Base-by-base conservation (phyloP, 1,140 invertebrate species). In the Ruditapes philippinarum region DNA sequence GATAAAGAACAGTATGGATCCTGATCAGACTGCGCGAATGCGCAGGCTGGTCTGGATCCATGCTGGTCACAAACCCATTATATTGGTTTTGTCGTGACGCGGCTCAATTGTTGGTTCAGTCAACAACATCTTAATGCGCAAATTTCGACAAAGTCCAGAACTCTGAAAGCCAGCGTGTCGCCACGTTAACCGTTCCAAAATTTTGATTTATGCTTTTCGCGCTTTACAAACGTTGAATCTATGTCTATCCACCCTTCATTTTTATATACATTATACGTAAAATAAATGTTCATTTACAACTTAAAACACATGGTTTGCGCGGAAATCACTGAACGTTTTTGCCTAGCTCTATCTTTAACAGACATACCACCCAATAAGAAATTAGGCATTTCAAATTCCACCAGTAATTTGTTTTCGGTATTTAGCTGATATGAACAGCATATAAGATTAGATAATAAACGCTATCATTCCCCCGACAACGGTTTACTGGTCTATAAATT, bases 321-420 rank as follows among this genome's bases (percentile, higher is more conserved):
- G 74, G 45, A 78, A 78, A 54, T 54, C 28, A 28, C 36, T 73
- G 25, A 17, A 36, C 12, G 25, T 73, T 82, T 82, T 73, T 84
- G n/a, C 42, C 31, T 62, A 4, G 25, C 38, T 73, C 65, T 84
- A 84, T 84, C 65, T 49, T 14, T 65, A 70, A 57, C 82, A 74
- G 68, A 31, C 82, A 45, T 84, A 51, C 82, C 82, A 73, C 82
- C 82, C 82, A 84, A 42, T 42, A 68, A 45, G 82, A 84, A 51
- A 84, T 84, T 73, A 70, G 49, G 82, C 68, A 84, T 84, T 84
- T 84, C 40, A 73, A 68, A 84, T 84, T 49, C 65, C 82, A 49
- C 25, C 4, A 49, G 40, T 73, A 84, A 84, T 84, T 84, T 84
- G 82, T 70, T 84, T 40, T 73, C 28, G 82, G 73, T 84, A 84